Base-by-base conservation (phyloP, 2,113 vertebrate species). In the Psettodes erumei region DNA sequence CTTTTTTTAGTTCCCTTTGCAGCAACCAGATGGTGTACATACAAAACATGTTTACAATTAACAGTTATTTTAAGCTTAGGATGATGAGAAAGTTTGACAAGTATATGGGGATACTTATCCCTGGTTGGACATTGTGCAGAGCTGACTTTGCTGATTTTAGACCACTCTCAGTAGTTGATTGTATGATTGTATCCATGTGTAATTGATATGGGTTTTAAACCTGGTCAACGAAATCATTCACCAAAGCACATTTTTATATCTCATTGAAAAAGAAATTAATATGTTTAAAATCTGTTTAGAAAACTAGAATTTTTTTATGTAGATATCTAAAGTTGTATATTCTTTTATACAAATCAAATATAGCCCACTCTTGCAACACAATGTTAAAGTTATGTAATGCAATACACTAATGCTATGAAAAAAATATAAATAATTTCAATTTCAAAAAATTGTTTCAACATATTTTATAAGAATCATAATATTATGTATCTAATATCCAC, bases 21-120 rank as follows among this genome's bases (percentile, higher is more conserved):
- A 40, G 30, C 28, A 38, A 32, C 33, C 15, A 27, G 10, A 59
- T 21, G 30, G 16, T 38, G 40, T 40, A 54, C 59, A 58, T 53
- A 43, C 35, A 53, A 55, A 64, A 67, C 40, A 62, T 11, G 54
- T 25, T 33, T 37, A 9, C 27, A 48, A 25, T 58, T 58, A n/a
- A 32, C 38, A 50, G 25, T 42, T 38, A 60, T 23, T 48, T 66
- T 23, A 48, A 63, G 48, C 47, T 48, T 27, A 21, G 19, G 50
- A n/a, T 50, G 35, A 71, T 28, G 27, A 28, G 12, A 43, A 15
- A 2, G 21, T 54, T 5, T 23, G 12, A 40, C 42, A 16, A 38
- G 51, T 12, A 5, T 27, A 37, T 48, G 15, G 16, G 55, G 21
- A 43, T 18, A 16, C 35, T 28, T 12, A 21, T 0, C 8, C 15